Percentiles rank a stretch among this genome's conserved stretches.
These are phyloP conservation scores for Agrotis exclamationis DNA, from an alignment of 2,888 invertebrate species.

Conservation along the genomic window DNA sequence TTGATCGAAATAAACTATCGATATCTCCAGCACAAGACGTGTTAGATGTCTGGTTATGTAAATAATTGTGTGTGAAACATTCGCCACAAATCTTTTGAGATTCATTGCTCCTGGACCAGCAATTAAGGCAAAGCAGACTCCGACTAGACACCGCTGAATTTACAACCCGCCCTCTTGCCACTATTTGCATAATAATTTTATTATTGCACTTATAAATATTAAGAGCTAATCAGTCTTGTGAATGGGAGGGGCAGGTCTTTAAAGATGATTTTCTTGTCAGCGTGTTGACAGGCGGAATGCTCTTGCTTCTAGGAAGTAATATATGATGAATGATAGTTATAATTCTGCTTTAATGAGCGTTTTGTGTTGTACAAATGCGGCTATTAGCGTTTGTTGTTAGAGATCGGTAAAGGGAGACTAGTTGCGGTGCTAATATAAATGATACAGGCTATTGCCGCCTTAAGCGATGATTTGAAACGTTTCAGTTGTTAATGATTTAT, in stretches of 20 bases:
- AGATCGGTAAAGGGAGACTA: slow-evolving; percentile 32
- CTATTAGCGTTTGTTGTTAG: slow-evolving; percentile 62
- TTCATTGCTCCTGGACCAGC: slow-evolving; percentile 70
- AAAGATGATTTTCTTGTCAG: slow-evolving; percentile 84
- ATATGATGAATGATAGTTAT: slow-evolving; percentile 80
- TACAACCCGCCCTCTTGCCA: slow-evolving; percentile 84
- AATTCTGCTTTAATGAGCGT: slow-evolving; percentile 80
- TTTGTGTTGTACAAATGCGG: slow-evolving; percentile 75
- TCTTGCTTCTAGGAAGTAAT: slow-evolving; percentile 78
- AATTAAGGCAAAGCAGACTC: slow-evolving; percentile 78
- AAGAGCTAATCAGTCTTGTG: slow-evolving; percentile 78
- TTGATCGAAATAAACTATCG: slow-evolving; percentile 5
- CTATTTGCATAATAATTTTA: slow-evolving; percentile 91
- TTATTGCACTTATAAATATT: slow-evolving; percentile 90
- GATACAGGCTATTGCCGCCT: slow-evolving; percentile 17
- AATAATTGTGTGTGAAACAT: slow-evolving; percentile 51
- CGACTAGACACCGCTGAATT: slow-evolving; percentile 77
- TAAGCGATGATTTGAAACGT: slow-evolving; percentile 14
- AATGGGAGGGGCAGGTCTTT: slow-evolving; percentile 79
- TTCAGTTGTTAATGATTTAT: slow-evolving; percentile 16
- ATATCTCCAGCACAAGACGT: slow-evolving; percentile 17
- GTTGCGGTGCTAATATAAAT: slow-evolving; percentile 34
- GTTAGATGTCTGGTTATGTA: slow-evolving; percentile 41
- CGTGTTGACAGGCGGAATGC: slow-evolving; percentile 80
- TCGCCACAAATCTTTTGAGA: slow-evolving; percentile 57